Evolutionary conservation across 2,888 invertebrate species (phyloP), one percentile per base, ranked within the genome.

Genomic region (Apeira syringaria): DNA sequence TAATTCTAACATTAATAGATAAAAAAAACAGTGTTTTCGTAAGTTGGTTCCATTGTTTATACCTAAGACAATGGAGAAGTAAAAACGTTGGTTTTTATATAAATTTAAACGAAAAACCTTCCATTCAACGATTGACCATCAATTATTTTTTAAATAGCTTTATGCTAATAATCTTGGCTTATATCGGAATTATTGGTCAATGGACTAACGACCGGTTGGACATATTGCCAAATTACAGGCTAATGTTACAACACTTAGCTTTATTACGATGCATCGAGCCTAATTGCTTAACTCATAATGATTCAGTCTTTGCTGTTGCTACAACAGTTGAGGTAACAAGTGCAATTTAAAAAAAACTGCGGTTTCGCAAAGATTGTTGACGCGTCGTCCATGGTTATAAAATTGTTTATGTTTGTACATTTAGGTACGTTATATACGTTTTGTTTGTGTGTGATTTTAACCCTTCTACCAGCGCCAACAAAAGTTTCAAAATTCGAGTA

Each of bases 141-240:
- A 38, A 8, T 35, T 43, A 42, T 47, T 22, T 27, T 18, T 32
- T 24, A 5, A n/a, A n/a, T n/a, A n/a, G n/a, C 34, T 29, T 33
- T 43, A 43, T 42, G 32, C 3, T 49, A 50, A 57, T 54, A 1
- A 6, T 22, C 27, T 15, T 24, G 41, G 11, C 5, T 29, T 48
- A 50, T 46, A 44, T 54, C 29, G 40, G 26, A 27, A 30, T 25
- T 41, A 26, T 31, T 43, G 15, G 42, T 18, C 17, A 38, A 38
- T 44, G 24, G 38, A 18, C 24, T 26, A 50, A 46, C 56, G 47
- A 43, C 45, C 35, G 18, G 52, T 50, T 41, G 35, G 52, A 41
- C 44, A 38, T 54, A 58, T 61, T 17, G 18, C 51, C 9, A 26
- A 38, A 26, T 29, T 40, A 59, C 54, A 53, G 39, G 37, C 31